Base-by-base conservation (phyloP, 2,113 vertebrate species). In the Oreochromis tanganicae region DNA sequence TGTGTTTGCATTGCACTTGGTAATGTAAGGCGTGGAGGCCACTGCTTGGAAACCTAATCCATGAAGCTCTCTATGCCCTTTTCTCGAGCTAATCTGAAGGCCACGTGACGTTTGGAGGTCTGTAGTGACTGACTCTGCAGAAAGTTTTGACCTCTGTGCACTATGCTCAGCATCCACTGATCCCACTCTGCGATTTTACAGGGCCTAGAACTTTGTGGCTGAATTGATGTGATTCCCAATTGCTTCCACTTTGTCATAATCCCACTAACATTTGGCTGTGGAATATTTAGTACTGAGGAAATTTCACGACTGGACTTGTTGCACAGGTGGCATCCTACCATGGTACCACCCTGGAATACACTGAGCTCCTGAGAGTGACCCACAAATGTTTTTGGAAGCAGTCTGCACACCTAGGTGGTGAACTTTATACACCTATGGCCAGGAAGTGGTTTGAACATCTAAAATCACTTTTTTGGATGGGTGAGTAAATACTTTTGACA, bases 261-360 rank as follows among this genome's bases (percentile, higher is more conserved):
- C 16, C 2, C 9, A 0, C 29, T 19, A 34, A 63, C 5, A 63
- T 63, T 34, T 63, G 1, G 29, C 59, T 1, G 32, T 1, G 0
- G 32, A n/a, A 36, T 36, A 63, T 63, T 12, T 63, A 63, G 9
- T 36, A 36, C 59, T 63, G 32, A 36, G 59, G 32, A 36, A 63
- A n/a, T 63, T 63, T 6, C 16, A 34, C 0, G 1, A 36, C 2
- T 36, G 32, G 32, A n/a, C 0, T 63, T 4, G 59, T 36, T 63
- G 17, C 32, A 36, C 9, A 0, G 0, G 17, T 12, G 9, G 59
- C 17, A 12, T 2, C 4, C 61, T 66, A 66, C 32, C 32, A 12
- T 0, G 61, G 0, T n/a, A 66, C 32, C 61, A 63, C 59, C 2
- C 0, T 19, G 59, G 32, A 63, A 36, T 36, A 34, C 59, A 36